Evolutionary conservation across 2,888 invertebrate species (phyloP).

Genomic region (Tuta absoluta): DNA sequence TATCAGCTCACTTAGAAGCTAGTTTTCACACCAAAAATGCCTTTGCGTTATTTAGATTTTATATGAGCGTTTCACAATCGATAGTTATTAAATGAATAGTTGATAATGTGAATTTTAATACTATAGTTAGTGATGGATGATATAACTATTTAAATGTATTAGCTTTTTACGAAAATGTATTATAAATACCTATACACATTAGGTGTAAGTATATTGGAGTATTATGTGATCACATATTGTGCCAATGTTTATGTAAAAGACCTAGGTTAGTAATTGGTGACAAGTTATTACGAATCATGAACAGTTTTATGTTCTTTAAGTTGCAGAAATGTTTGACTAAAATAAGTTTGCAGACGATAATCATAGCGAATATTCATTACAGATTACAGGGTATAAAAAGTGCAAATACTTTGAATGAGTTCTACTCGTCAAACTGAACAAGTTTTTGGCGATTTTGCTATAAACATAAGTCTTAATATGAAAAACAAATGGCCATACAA

Average conservation of each 20-base stretch:
- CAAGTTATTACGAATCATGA: not conserved
- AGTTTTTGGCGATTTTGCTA: no score
- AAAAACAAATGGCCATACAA: no score
- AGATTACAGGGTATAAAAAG: not conserved
- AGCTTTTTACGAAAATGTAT: constrained; percentile 58
- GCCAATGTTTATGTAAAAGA: constrained; percentile 74
- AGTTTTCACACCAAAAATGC: constrained; percentile 21
- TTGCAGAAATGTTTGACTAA: not conserved
- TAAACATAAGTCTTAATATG: no score
- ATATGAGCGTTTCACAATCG: constrained; percentile 65
- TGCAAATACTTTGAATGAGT: no score
- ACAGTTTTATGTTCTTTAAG: not conserved
- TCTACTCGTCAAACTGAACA: no score
- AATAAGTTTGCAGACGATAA: not conserved
- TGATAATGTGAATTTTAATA: constrained; percentile 54
- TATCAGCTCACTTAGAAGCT: not conserved
- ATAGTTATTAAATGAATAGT: constrained; percentile 46
- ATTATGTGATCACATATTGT: constrained; percentile 74
- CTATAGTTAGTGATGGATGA: constrained; percentile 28
- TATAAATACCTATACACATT: constrained; percentile 36
- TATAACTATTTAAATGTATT: constrained; percentile 42
- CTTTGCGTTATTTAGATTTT: constrained; percentile 70
- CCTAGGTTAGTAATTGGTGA: constrained; percentile 52
- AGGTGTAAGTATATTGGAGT: constrained; percentile 41
- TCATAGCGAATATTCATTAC: no score